Conservation (phyloP, 2,113 vertebrate species). For the Scortum barcoo region DNA sequence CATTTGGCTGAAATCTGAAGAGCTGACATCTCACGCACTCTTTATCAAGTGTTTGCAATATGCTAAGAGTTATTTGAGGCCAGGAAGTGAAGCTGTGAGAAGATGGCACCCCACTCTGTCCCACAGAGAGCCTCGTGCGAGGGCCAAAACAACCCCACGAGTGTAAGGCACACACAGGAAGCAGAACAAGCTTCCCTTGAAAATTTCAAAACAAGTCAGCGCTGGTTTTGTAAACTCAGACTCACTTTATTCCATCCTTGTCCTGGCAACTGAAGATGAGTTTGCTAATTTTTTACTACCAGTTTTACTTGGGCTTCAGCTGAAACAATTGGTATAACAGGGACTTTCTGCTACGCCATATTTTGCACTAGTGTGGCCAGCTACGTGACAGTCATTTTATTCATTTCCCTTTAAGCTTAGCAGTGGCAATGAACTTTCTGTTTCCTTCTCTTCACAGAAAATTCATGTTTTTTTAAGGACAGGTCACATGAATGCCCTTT, state of each 20-base stretch:
- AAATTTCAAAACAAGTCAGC: not conserved
- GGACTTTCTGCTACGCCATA: constrained; percentile 34
- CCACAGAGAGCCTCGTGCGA: not conserved
- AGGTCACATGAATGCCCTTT: constrained; percentile 11
- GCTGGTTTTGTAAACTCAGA: not conserved
- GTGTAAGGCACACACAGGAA: not conserved
- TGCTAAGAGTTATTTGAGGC: not conserved
- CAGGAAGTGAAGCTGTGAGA: constrained; percentile 55
- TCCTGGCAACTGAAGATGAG: not conserved
- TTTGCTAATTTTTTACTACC: not conserved
- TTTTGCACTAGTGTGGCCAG: constrained; percentile 15
- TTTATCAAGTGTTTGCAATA: not conserved
- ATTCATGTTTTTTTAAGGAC: constrained; percentile 1
- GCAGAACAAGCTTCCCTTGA: not conserved
- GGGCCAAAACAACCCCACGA: not conserved
- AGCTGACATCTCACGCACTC: not conserved
- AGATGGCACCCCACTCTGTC: not conserved
- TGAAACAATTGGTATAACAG: not conserved
- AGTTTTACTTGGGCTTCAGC: not conserved
- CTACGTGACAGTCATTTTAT: constrained; percentile 18
- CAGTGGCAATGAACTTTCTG: not conserved
- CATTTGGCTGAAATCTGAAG: constrained; percentile 17
- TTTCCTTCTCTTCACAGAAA: constrained; percentile 13
- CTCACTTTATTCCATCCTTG: not conserved
- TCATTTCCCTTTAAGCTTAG: constrained; percentile 26